Evolutionary conservation across 2,113 vertebrate genomes (phyloP).

Genomic region (Anser brachyrhynchus): DNA sequence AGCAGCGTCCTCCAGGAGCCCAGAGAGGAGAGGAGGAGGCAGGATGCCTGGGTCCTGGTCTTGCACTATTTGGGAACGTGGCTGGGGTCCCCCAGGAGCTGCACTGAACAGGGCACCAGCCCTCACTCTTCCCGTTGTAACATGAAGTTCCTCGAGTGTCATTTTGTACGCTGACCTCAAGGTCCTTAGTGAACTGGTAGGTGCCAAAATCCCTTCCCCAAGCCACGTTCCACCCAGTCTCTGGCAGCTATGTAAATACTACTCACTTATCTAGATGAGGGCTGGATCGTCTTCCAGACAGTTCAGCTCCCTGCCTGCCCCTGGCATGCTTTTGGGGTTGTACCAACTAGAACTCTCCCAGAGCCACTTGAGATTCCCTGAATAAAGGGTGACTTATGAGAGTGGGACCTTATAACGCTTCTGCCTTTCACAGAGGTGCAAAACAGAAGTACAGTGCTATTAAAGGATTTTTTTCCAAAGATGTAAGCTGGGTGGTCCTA

Average conservation of each 20-base stretch:
- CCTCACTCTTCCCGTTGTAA: neutral
- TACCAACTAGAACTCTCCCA: neutral
- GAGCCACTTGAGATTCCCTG: neutral
- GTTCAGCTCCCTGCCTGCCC: neutral
- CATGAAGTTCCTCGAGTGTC: rapidly evolving
- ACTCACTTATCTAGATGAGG: neutral
- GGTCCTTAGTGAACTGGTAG: neutral
- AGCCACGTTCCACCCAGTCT: neutral
- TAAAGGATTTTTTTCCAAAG: neutral
- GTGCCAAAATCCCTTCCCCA: neutral
- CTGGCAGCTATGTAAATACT: neutral
- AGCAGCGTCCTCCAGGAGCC: neutral
- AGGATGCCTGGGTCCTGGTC: rapidly evolving
- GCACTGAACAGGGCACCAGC: neutral
- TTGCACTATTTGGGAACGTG: neutral
- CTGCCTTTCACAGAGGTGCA: neutral
- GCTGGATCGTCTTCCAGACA: neutral
- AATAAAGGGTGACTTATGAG: neutral
- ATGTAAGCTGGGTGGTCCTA: neutral
- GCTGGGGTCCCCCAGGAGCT: neutral
- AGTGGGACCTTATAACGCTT: neutral
- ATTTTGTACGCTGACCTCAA: neutral
- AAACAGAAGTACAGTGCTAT: neutral
- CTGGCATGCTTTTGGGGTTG: neutral
- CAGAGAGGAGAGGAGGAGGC: neutral